Base-by-base conservation (phyloP, 2,888 invertebrate species). In the Harmothoe impar region DNA sequence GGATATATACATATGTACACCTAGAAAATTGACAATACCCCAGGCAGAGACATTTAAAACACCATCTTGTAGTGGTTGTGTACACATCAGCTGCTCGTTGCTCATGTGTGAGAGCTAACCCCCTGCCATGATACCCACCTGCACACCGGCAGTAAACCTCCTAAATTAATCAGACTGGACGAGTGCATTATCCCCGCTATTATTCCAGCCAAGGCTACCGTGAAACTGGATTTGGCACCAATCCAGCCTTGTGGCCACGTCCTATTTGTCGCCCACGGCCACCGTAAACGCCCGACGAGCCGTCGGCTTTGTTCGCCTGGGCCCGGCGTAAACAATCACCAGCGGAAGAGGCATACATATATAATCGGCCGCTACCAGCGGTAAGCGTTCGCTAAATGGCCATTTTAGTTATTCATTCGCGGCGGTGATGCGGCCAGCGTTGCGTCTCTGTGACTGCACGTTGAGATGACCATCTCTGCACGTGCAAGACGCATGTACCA, bases 361-460 rank as follows among this genome's bases (percentile, higher is more conserved):
- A 72, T 72, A 72, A 72, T 72, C 72, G 29, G 3, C 72, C 5
- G 72, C 17, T 72, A 72, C 72, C 72, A 25, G 72, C 72, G 72
- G 72, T 72, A 72, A 72, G 72, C 72, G 72, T 72, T 72, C 72
- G 72, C 25, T 72, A 72, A 72, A 72, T 72, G 72, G 72, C 29
- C 72, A 3, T 72, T 72, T 72, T 72, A 72, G 25, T 72, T 29
- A 72, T 72, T 72, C 72, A 72, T 72, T 25, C 15, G 72, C n/a
- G 72, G 15, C 25, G 25, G 25, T n/a, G 72, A 72, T 29, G 29
- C 29, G 72, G 25, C 72, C 72, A 0, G 29, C 72, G 29, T 25
- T 25, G 62, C 12, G 0, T n/a, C 62, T 62, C 20, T n/a, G 23
- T 25, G 31, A 7, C 3, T 15, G 72, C 29, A 25, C 31, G 72